phyloP scores from a whole-genome alignment of 2,888 invertebrate genomes.

The Drosophila putrida region DNA sequence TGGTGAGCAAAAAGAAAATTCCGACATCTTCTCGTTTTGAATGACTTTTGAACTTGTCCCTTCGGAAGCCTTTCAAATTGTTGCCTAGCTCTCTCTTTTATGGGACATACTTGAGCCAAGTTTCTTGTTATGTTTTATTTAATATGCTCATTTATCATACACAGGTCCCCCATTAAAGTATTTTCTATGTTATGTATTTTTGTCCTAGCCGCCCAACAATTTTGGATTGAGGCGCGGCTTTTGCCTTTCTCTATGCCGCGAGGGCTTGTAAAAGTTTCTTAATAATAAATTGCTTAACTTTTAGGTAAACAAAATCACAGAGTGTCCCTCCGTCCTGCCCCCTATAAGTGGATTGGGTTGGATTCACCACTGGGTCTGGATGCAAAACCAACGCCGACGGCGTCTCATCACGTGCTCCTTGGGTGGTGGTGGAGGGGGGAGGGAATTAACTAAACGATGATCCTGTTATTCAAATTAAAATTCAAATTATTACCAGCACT shows the following conservation, averaged over 20 bases:
- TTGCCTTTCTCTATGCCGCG: constrained; percentile 26
- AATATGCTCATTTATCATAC: constrained; percentile 66
- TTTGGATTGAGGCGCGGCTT: constrained; percentile 34
- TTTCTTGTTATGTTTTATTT: constrained; percentile 60
- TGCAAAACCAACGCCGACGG: constrained; percentile 51
- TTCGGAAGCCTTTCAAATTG: constrained; percentile 28
- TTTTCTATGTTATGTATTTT: constrained; percentile 22
- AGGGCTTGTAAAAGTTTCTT: constrained; percentile 69
- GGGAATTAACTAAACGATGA: constrained; percentile 36
- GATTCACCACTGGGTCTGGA: constrained; percentile 4
- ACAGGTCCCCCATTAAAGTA: constrained; percentile 42
- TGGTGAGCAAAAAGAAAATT: neutral
- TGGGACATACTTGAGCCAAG: constrained; percentile 21
- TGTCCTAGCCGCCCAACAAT: constrained; percentile 22
- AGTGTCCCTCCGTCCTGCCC: constrained; percentile 10
- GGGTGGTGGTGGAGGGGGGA: neutral
- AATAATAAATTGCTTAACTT: constrained; percentile 80
- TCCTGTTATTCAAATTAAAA: constrained; percentile 60
- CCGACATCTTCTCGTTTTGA: neutral
- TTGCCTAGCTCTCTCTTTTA: constrained; percentile 13
- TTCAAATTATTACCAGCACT: constrained; percentile 53
- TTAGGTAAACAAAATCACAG: constrained; percentile 74
- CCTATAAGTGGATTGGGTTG: neutral
- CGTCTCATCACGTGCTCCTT: constrained; percentile 55
- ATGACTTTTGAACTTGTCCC: constrained; percentile 20